These are phyloP conservation scores for Resseliella maxima DNA, from an alignment of 2,888 invertebrate species.

Conservation along the genomic window DNA sequence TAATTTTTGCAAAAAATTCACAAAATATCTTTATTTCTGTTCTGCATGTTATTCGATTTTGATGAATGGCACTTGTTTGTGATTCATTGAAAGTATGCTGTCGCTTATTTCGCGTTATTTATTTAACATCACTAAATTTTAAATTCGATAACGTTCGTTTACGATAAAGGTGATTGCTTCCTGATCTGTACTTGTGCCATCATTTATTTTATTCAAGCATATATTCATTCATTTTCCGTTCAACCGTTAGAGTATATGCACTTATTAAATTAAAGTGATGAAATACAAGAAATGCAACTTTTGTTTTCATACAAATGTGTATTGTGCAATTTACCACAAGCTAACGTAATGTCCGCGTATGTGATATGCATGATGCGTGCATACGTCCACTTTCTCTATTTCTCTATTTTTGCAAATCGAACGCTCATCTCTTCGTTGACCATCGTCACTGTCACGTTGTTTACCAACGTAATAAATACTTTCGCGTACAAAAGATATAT, in stretches of 20 bases:
- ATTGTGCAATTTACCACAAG: background rate
- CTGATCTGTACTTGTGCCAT: slow-evolving; percentile 6
- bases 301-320: slow-evolving; percentile 3
- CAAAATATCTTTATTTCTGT: background rate
- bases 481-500: background rate
- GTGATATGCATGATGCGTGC: background rate
- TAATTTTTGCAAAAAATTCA: background rate
- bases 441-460: background rate
- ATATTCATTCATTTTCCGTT: background rate
- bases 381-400: slow-evolving; percentile 14
- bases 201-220: slow-evolving; percentile 5
- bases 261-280: background rate
- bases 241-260: background rate
- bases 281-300: slow-evolving; percentile 50
- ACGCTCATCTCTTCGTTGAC: background rate
- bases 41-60: background rate
- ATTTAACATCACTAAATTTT: slow-evolving; percentile 9
- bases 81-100: background rate
- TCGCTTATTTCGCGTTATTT: too few relatives aligned
- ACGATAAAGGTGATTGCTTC: slow-evolving; percentile 43
- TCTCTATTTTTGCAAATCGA: slow-evolving; percentile 7
- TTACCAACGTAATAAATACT: background rate
- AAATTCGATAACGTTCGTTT: background rate
- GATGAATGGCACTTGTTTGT: background rate
- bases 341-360: background rate